Evolutionary conservation across 2,797 vertebrate species (phyloP).

Genomic region (Paratrypauchen microcephalus): DNA sequence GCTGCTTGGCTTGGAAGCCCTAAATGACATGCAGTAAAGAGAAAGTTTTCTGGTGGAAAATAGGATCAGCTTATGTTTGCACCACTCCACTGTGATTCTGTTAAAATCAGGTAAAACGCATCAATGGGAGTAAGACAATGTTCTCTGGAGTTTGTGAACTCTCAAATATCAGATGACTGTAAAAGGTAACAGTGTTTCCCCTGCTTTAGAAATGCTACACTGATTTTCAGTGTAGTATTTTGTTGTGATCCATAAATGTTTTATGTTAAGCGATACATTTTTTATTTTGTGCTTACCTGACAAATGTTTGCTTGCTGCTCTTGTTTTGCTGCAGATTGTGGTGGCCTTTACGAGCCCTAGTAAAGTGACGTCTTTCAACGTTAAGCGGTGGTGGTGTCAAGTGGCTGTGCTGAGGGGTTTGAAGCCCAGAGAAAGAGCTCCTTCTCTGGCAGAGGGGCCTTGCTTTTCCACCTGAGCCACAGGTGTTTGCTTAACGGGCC

Average conservation of each 20-base stretch:
- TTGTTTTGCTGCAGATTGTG: conserved; percentile 3
- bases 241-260: neutral
- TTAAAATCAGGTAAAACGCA: neutral
- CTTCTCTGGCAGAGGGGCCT: conserved; percentile 54
- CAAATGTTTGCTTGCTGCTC: neutral
- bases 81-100: neutral
- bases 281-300: neutral
- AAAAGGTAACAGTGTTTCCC: neutral
- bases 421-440: conserved; percentile 56
- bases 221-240: neutral
- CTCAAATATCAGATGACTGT: neutral
- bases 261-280: neutral
- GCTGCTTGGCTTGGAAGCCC: no score
- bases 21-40: neutral
- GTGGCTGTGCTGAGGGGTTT: conserved; percentile 48
- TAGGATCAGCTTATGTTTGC: neutral
- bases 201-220: neutral
- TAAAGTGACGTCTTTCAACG: conserved; percentile 24
- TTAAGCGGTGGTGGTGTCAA: conserved; percentile 30
- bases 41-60: neutral
- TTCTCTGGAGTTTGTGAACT: no score
- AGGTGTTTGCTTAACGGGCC: conserved; percentile 69
- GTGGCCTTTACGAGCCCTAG: neutral
- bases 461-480: conserved; percentile 68
- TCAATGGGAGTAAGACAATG: neutral